phyloP scores from a whole-genome alignment of 2,113 vertebrate species.

The Chelonoidis abingdonii region DNA sequence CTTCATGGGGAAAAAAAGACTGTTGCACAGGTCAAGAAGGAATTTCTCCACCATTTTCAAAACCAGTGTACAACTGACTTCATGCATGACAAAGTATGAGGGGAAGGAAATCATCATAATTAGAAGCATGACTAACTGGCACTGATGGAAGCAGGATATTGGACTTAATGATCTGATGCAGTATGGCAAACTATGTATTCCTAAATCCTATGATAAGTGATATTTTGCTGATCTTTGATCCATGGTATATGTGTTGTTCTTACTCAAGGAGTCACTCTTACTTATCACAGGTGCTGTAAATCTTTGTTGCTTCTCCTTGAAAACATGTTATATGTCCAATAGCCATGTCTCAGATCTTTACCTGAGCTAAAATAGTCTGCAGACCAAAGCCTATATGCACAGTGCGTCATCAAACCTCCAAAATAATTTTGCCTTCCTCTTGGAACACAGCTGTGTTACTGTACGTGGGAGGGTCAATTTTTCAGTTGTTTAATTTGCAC shows the following conservation, averaged over 20 bases:
- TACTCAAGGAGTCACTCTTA: background rate
- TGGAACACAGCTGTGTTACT: background rate
- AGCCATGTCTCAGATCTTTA: background rate
- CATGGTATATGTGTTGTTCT: background rate
- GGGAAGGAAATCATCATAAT: background rate
- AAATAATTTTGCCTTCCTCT: background rate
- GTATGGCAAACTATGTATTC: background rate
- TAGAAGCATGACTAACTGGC: background rate
- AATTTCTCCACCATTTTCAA: background rate
- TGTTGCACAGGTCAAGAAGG: background rate
- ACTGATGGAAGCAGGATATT: background rate
- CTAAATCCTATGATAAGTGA: background rate
- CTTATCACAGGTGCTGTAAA: too few relatives aligned
- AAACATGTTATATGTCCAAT: background rate
- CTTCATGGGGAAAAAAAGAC: background rate
- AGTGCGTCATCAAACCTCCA: background rate
- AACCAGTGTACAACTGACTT: background rate
- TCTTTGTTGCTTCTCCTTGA: background rate
- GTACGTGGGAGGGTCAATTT: accelerated
- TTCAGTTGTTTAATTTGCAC: background rate
- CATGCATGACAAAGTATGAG: background rate
- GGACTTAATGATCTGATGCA: background rate
- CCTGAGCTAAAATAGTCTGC: background rate
- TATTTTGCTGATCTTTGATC: background rate
- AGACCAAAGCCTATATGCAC: accelerated